Percentiles rank a stretch among this genome's conserved stretches.
Conservation (phyloP, 2,888 invertebrate species). For the Andrena hattorfiana region DNA sequence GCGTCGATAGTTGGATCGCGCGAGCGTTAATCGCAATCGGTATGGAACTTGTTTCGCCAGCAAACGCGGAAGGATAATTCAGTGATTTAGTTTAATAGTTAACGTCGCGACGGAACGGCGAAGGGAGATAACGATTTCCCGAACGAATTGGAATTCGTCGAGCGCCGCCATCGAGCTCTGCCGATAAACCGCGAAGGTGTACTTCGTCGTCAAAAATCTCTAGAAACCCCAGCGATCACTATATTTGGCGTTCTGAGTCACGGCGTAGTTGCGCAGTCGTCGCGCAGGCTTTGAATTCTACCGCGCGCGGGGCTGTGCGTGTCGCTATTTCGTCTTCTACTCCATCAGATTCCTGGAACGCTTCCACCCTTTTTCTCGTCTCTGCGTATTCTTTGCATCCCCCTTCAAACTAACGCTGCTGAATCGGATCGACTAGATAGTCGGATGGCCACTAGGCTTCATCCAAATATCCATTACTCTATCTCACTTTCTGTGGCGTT, state of each 20-base stretch:
- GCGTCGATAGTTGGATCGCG: not conserved
- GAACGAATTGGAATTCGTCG: not conserved
- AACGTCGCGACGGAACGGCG: not conserved
- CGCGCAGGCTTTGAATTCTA: slow-evolving; percentile 66
- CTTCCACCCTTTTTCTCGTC: not conserved
- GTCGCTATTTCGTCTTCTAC: slow-evolving; percentile 44
- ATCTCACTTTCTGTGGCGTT: not conserved
- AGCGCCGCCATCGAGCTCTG: not conserved
- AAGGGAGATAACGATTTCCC: not conserved
- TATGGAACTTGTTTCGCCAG: not conserved
- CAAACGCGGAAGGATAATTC: too few species aligned
- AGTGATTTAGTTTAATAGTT: not conserved
- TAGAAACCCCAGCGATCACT: slow-evolving; percentile 64
- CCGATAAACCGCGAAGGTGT: slow-evolving; percentile 1
- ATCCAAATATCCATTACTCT: not conserved
- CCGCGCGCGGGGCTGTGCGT: slow-evolving; percentile 22
- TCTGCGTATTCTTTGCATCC: not conserved
- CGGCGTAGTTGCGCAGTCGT: slow-evolving; percentile 42
- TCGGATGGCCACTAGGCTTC: not conserved
- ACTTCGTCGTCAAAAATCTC: slow-evolving; percentile 51
- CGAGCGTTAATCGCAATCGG: not conserved
- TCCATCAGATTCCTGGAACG: slow-evolving; percentile 18
- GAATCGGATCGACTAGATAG: not conserved
- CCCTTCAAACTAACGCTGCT: not conserved
- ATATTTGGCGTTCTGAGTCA: slow-evolving; percentile 76